Base-by-base conservation (phyloP, 2,888 invertebrate genomes). In the Cheilosia urbana region DNA sequence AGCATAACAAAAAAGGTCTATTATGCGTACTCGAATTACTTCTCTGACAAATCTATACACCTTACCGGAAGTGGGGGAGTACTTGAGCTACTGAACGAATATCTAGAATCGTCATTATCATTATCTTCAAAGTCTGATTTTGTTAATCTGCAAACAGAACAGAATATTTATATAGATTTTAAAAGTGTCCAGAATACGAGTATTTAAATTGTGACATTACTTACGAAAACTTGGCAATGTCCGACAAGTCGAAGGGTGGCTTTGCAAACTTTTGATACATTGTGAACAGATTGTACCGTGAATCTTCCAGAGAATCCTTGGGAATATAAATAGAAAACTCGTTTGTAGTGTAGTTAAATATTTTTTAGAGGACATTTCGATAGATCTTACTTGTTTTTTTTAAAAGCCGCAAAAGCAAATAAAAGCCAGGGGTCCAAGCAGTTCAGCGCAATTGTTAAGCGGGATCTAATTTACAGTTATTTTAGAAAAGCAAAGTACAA, bases 71-170 rank as follows among this genome's bases (percentile, higher is more conserved):
- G 91, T n/a, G 95, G 95, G 24, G 96, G 95, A 27, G 96, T 96
- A 90, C 95, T 96, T 49, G 95, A 95, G 90, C 95, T 96, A 90
- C 96, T 96, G 90, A 95, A 96, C 0, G 96, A 96, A 90, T 95
- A 96, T 88, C 96, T 94, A 37, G 96, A 96, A 91, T 96, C 96
- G 30, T 89, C 89, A 47, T 89, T 89, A 15, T 89, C 89, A 53
- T 89, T 89, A 60, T 91, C 92, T 78, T 93, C 93, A 66, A 90
- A 92, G 57, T 93, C 93, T 0, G 92, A 90, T 73, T 91, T 91
- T 42, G 88, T 89, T 71, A 91, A 76, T 0, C 91, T 91, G 24
- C 62, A 78, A 51, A 58, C 0, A 37, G 49, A 11, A 49, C 0
- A 11, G 3, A 49, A 49, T 4, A 49, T 21, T 27, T 6, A 49